Base-by-base conservation (phyloP, 2,113 vertebrate genomes). In the Gallinago paraguaiae region DNA sequence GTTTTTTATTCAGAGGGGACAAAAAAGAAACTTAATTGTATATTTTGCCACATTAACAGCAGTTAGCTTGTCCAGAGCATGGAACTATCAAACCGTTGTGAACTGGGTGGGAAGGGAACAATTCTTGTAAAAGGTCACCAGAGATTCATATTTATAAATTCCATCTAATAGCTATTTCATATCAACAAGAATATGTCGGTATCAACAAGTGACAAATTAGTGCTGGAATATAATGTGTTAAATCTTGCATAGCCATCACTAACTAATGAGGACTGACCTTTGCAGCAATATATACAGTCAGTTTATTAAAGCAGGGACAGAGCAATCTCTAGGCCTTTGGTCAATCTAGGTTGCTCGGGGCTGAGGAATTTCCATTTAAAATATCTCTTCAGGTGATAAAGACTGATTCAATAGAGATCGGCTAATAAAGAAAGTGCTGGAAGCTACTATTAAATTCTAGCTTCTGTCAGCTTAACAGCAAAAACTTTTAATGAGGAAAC, bases 311-410 rank as follows among this genome's bases (percentile, higher is more conserved):
- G 89, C 81, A 92, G 64, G 95, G 88, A 90, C 88, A 94, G 96
- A 90, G 69, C 96, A 94, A 94, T 97, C 95, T 96, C 75, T 78
- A 92, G 87, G 96, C 84, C 82, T 96, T 88, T 95, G 97, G 97
- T 97, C 97, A 97, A 96, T 97, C 96, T 96, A 83, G 84, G 97
- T 98, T 98, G 97, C 97, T 97, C 8, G 17, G 97, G 96, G 97
- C 96, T 90, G 90, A 96, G 91, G 97, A 97, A 98, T 98, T 98
- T 97, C 97, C 94, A 97, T 97, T 97, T 97, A 97, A 97, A 97
- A 97, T 94, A 93, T 95, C 92, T 97, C 94, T 97, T 97, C 94
- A 97, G 97, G 97, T 97, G 97, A 97, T 97, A 97, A 97, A 97
- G 96, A 95, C 90, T 81, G 97, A 96, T 97, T 97, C 96, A 96